Base-by-base conservation (phyloP, 92 coral and sea anemone species). In the Siderastrea radians region DNA sequence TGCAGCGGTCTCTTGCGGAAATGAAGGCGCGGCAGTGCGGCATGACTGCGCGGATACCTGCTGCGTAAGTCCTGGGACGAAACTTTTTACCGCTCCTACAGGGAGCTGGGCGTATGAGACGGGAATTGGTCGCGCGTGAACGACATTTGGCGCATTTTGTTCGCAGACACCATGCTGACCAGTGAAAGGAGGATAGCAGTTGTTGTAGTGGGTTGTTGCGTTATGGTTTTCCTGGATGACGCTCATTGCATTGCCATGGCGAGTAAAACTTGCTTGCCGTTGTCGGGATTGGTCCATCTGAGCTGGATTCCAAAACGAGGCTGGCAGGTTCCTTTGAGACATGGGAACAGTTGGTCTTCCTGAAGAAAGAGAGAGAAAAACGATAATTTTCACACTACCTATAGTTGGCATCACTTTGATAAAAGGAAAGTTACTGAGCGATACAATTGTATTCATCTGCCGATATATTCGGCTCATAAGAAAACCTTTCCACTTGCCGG, bases 241-340 rank as follows among this genome's bases (percentile, higher is more conserved):
- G 68, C 58, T 3, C 49, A 55, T 8, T 13, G 78, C 5, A 26
- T 82, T 69, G 78, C 67, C 46, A 9, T 26, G 73, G 44, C 46
- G 49, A 84, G 3, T 15, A 2, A 26, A 26, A 75, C 38, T 26
- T 26, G 53, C 45, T 60, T 52, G 71, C 46, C 5, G 54, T 60
- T 66, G 89, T 12, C 68, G 77, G 12, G 26, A 51, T 26, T 49
- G 84, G 84, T 19, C 55, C 6, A 43, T 60, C 13, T 64, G 75
- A 0, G 86, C 7, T 58, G 90, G 89, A 63, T 86, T 75, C 96
- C 96, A 93, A 75, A 93, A 93, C 74, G 93, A 93, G 47, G 84
- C 80, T 68, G 96, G 96, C 7, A 93, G 87, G 19, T 93, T 90
- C 44, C 96, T 87, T 65, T 86, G 74, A 69, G 90, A 86, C 96